Evolutionary conservation across 1,140 invertebrate genomes (phyloP).

Genomic region (Brachionus rubens): DNA sequence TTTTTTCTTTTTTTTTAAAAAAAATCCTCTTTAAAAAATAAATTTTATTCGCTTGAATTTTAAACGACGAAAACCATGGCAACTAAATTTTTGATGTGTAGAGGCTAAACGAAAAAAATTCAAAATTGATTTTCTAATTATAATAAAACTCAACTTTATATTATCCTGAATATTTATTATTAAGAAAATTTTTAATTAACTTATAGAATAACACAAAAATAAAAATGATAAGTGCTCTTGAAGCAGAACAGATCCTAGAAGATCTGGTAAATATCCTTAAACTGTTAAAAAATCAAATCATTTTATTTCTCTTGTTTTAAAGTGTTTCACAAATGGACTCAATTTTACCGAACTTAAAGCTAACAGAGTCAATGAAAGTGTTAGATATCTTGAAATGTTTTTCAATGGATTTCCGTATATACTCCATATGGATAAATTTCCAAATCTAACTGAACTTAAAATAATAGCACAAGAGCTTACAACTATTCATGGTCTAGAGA

Average conservation of each 20-base stretch:
- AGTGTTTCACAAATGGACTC: slow-evolving; percentile 57
- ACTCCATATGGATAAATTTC: slow-evolving; percentile 53
- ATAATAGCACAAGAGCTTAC: slow-evolving; percentile 54
- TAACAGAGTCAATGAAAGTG: slow-evolving; percentile 47
- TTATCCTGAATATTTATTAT: neutral
- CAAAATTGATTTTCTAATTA: slow-evolving; percentile 34
- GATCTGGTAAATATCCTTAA: slow-evolving; percentile 7
- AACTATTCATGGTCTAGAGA: slow-evolving; percentile 51
- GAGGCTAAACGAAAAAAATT: slow-evolving; percentile 2
- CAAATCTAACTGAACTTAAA: slow-evolving; percentile 52
- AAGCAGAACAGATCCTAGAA: slow-evolving; percentile 18
- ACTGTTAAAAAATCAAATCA: no score
- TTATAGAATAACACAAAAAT: neutral
- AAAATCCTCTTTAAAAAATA: neutral
- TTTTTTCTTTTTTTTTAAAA: neutral
- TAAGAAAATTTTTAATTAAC: neutral
- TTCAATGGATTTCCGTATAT: slow-evolving; percentile 56
- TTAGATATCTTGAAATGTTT: slow-evolving; percentile 54
- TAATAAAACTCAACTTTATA: slow-evolving; percentile 10
- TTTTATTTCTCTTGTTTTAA: neutral
- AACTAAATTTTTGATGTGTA: slow-evolving; percentile 29
- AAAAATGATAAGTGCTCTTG: neutral
- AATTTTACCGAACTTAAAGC: slow-evolving; percentile 50
- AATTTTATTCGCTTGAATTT: neutral
- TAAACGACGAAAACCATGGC: neutral